Base-by-base conservation (phyloP, 2,797 vertebrate genomes). In the Clamator glandarius region DNA sequence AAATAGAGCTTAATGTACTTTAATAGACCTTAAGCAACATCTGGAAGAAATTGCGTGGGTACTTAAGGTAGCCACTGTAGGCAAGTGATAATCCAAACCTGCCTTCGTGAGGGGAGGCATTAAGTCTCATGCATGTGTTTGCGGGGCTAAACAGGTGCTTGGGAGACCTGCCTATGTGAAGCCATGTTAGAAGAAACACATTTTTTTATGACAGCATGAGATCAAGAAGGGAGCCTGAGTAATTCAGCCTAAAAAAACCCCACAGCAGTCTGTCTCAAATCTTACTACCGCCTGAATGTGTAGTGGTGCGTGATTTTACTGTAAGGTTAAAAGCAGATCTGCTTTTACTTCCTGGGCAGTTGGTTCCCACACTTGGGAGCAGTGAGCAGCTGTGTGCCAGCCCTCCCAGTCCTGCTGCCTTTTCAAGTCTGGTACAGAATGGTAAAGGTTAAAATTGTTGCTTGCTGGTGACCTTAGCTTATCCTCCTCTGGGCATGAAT, bases 1-100 rank as follows among this genome's bases (percentile, higher is more conserved):
- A 92, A 86, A 72, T 59, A 73, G 66, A 91, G 92, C 62, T 66
- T 86, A 29, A 76, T 31, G 69, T 78, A 59, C 44, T 7, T 55
- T 79, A 88, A 94, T 48, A 92, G 63, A 68, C 48, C 70, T 88
- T 93, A 79, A 84, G 72, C 61, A 91, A 90, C 74, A 89, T 83
- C 77, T 96, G 80, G 87, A 52, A 83, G 63, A 77, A 84, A 50
- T 33, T 54, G 41, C 2, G 0, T 74, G 2, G 8, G 9, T 87
- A 11, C 91, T 90, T 63, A 81, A 86, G 70, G 84, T 86, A 72
- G 76, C 55, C 52, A 11, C 54, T 68, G 36, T 69, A 67, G 88
- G 76, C 67, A 61, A 13, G 4, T 82, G 83, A 42, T 82, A 61
- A 61, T 84, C 41, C 63, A 64, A 67, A 80, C 35, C 41, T 2